Evolutionary conservation across 2,888 invertebrate genomes (phyloP), one percentile per base, ranked within the genome.

Genomic region (Drosophila seclusa): DNA sequence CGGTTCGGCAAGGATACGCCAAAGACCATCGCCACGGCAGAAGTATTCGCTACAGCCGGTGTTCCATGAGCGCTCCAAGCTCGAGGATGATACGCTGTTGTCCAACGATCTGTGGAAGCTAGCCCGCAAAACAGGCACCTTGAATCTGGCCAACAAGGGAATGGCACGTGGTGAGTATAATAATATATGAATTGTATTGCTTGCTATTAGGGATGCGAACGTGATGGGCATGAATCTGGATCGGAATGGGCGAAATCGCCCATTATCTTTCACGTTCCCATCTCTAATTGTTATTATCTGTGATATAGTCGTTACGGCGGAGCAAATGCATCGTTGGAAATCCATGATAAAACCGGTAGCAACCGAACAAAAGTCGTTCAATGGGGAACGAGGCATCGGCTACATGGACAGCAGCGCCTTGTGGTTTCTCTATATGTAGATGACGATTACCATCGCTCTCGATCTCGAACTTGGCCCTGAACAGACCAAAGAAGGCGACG

Each of bases 131-230:
- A 96, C 96, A 76, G 98, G 98, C 27, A 95, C 96, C 81, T 94
- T 98, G 49, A 97, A 96, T 94, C 94, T 98, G 82, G 95, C 96
- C 66, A 96, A 96, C 78, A 95, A 95, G 91, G 97, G 96, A 83
- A 93, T 97, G 80, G 94, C 95, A 55, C 94, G 95, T 93, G 96
- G 98, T 97, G 93, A 85, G 90, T 82, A 45, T 2, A 16, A 1
- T 32, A 8, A 42, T 2, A 4, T 38, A 27, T 5, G 8, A n/a
- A 13, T 16, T 32, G 13, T 1, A n/a, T 5, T 40, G 32, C 38
- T 61, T 27, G 27, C 5, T 49, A 8, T 27, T 49, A 27, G 34
- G 11, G 36, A n/a, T 54, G 36, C 18, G 54, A 54, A 18, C 45
- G 16, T 0, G 45, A 16, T 45, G 45, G 0, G 0, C 24, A 45